A percentile compares a stretch with the other conserved stretches of the same genome.
These are phyloP conservation scores for Brachionus sp. DNA, from an alignment of 1,140 invertebrate genomes.

Conservation along the genomic window DNA sequence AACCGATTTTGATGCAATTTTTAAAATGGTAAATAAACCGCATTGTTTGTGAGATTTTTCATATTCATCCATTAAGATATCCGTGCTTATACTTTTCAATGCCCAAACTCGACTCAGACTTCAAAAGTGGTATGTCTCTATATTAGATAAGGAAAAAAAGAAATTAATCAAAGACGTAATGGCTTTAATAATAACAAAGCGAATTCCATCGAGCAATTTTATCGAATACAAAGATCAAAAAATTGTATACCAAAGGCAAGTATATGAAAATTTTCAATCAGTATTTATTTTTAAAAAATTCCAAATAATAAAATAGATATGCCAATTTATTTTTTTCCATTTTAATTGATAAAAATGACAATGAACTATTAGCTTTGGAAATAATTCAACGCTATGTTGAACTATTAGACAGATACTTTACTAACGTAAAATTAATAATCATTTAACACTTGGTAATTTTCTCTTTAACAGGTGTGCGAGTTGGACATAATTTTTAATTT, in stretches of 20 bases:
- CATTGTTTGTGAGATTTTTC: neutral
- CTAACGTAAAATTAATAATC: conserved; percentile 43
- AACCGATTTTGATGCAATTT: neutral
- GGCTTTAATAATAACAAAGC: neutral
- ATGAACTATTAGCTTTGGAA: conserved; percentile 49
- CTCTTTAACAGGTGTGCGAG: conserved; percentile 48
- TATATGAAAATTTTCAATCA: neutral
- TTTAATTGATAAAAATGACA: conserved; percentile 48
- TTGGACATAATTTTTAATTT: conserved; percentile 50
- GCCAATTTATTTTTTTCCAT: conserved; percentile 48
- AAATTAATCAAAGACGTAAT: conserved; percentile 1
- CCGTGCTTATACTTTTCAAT: conserved; percentile 26
- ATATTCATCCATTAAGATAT: conserved; percentile 26
- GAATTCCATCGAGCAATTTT: conserved; percentile 34
- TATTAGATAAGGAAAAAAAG: neutral
- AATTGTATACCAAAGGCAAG: conserved; percentile 33
- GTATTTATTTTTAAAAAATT: neutral
- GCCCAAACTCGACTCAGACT: conserved; percentile 21
- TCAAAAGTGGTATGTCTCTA: conserved; percentile 27
- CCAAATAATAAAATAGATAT: neutral
- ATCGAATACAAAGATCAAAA: conserved; percentile 28
- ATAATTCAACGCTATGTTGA: conserved; percentile 50
- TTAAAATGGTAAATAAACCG: neutral
- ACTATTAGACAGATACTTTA: conserved; percentile 49
- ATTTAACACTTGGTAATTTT: conserved; percentile 5